Percentiles rank a stretch among this genome's conserved stretches.
These are phyloP conservation scores for Tichodroma muraria DNA, from an alignment of 2,113 vertebrate genomes.

Conservation along the genomic window DNA sequence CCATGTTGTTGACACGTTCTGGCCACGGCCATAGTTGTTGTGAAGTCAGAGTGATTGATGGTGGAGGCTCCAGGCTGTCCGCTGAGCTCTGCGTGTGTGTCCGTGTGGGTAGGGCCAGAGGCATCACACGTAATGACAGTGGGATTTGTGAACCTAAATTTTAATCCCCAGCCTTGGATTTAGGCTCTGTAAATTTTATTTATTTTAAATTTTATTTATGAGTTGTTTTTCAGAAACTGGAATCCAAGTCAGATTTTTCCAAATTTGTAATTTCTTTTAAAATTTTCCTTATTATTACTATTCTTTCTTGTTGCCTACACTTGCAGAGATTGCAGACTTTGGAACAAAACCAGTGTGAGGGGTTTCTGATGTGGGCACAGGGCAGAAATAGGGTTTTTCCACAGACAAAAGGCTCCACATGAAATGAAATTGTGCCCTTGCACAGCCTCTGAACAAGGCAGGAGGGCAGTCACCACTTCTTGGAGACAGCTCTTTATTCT, in stretches of 20 bases:
- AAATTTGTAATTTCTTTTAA: not conserved
- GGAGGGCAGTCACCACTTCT: not conserved
- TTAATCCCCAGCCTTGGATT: not conserved
- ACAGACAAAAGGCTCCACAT: not conserved
- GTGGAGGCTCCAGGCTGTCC: not conserved
- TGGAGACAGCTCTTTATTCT: not conserved
- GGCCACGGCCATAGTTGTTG: not conserved
- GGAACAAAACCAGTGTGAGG: not conserved
- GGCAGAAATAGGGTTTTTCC: not conserved
- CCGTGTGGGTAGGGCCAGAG: not conserved
- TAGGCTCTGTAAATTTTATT: not conserved
- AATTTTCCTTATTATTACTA: not conserved
- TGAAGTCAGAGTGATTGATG: not conserved
- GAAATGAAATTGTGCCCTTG: not conserved
- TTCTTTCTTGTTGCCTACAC: not conserved
- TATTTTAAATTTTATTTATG: too few species aligned
- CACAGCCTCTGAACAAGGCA: not conserved
- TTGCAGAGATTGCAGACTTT: not conserved
- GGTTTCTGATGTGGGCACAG: not conserved
- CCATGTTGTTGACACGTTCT: not conserved
- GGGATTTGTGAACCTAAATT: not conserved
- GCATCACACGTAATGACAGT: accelerated
- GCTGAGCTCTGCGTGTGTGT: not conserved
- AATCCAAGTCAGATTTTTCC: not conserved
- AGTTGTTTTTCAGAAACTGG: not conserved